Evolutionary conservation across 2,113 vertebrate genomes (phyloP), one percentile per base, ranked within the genome.

Genomic region (Halichoeres trimaculatus): DNA sequence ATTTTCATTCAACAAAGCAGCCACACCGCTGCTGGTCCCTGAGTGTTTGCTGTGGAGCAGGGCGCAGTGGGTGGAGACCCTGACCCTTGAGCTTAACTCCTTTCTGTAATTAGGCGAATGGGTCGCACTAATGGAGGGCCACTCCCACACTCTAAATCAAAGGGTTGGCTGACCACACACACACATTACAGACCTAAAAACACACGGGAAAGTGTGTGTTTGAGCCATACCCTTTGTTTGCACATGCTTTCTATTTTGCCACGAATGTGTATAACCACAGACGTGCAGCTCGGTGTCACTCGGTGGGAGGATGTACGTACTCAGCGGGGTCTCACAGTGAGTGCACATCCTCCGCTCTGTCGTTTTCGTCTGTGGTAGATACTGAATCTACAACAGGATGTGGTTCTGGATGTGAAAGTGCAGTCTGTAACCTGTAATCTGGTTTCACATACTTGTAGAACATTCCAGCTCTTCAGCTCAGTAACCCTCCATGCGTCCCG

Each of bases 41-140:
- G 0, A 51, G 55, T 71, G 60, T 72, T 57, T 70, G 50, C 66
- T 57, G 74, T 74, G 69, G 73, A 88, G 60, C 61, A 74, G 67
- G 75, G 75, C 41, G 22, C 53, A 81, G 73, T 79, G 74, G 88
- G 91, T 85, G 86, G 82, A 84, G 87, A 88, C 87, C 88, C 84
- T 73, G 66, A 90, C 86, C 78, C 85, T 61, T 12, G 2, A 64
- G 51, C 40, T 62, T 77, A 24, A 64, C 77, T 62, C 78, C 58
- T 59, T 64, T 69, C 91, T 91, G 78, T 93, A 92, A 92, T 93
- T 92, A 90, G 34, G 34, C 38, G 34, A 50, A 71, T 75, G 71
- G 61, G 61, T 75, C 36, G 19, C 40, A 62, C 80, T 91, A 86
- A 85, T 87, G 58, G 60, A 73, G 84, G 78, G 82, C 72, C 78